Base-by-base conservation (phyloP, 1,140 invertebrate genomes). In the Drosophila funebris region DNA sequence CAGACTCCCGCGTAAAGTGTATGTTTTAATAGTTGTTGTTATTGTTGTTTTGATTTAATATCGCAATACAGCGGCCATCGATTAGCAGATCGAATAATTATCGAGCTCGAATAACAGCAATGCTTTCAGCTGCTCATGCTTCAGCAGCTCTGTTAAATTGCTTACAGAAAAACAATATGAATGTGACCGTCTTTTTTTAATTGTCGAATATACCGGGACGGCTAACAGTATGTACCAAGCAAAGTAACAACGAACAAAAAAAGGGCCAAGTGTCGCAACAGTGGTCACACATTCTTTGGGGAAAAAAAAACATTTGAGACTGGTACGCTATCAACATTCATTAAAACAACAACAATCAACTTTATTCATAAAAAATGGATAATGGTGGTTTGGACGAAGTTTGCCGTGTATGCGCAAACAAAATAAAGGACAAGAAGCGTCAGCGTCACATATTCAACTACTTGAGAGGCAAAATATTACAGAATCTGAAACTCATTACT, bases 331-430 rank as follows among this genome's bases (percentile, higher is more conserved):
- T 13, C 13, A 13, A 39, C 11, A 13, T 37, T n/a, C 11, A 14
- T 13, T n/a, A 1, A 18, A 27, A 48, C 1, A 31, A 9, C 39
- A 48, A 11, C 20, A 5, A 20, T 8, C 20, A 11, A 41, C n/a
- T n/a, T n/a, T 27, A 22, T 66, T 50, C 31, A 24, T 14, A 7
- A 27, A 67, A 56, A 64, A 87, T 87, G 83, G 58, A 83, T 7
- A 57, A 63, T 5, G 18, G 11, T 11, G 5, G 22, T 37, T 53
- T 87, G 4, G 8, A n/a, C 1, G 44, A 79, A 4, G 61, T 83
- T 37, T 87, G 83, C 9, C 75, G 83, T 0, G 44, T 88, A 4
- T 87, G 83, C 9, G 83, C 83, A 0, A 87, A 87, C 13, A 76
- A 63, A 39, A 79, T 87, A 11, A 88, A 68, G 33, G 76, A 79